Evolutionary conservation across 2,888 invertebrate species (phyloP).

Genomic region (Rhingia campestris): DNA sequence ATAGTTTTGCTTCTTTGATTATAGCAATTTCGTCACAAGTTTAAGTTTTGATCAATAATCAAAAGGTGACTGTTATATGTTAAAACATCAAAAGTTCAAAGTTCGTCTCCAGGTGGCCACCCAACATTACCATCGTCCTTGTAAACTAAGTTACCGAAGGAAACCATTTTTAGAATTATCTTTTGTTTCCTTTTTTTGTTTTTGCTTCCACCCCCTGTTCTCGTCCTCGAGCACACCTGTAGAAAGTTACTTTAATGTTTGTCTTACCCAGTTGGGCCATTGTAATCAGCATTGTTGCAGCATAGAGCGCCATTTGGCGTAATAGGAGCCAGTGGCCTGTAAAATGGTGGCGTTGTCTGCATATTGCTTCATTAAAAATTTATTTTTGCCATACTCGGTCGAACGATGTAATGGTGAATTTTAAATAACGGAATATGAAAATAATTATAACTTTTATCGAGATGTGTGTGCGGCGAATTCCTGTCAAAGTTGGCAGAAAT

Average conservation of each 20-base stretch:
- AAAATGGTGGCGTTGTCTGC: conserved; percentile 46
- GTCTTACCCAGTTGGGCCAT: conserved; percentile 28
- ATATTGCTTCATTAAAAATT: conserved; percentile 67
- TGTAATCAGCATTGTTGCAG: conserved; percentile 59
- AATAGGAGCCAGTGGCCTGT: conserved; percentile 34
- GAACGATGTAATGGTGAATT: conserved; percentile 35
- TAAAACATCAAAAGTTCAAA: conserved; percentile 11
- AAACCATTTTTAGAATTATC: conserved; percentile 19
- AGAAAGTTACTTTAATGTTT: conserved; percentile 33
- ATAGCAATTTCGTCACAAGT: conserved; percentile 45
- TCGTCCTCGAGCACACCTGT: conserved; percentile 32
- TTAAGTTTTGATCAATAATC: conserved; percentile 6
- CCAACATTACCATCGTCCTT: conserved; percentile 42
- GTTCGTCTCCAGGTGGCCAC: conserved; percentile 35
- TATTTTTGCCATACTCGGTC: conserved; percentile 36
- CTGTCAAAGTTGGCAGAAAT: conserved; percentile 18
- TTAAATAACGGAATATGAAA: conserved; percentile 57
- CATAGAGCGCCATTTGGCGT: conserved; percentile 39
- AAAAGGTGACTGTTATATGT: neutral
- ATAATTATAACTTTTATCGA: conserved; percentile 65
- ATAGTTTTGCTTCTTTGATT: conserved; percentile 44
- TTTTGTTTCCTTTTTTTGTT: neutral
- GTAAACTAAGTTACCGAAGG: neutral
- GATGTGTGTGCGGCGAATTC: conserved; percentile 17
- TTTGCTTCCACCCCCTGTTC: neutral